These are phyloP conservation scores for Danionella dracula DNA, from an alignment of 2,797 vertebrate species.

Conservation along the genomic window DNA sequence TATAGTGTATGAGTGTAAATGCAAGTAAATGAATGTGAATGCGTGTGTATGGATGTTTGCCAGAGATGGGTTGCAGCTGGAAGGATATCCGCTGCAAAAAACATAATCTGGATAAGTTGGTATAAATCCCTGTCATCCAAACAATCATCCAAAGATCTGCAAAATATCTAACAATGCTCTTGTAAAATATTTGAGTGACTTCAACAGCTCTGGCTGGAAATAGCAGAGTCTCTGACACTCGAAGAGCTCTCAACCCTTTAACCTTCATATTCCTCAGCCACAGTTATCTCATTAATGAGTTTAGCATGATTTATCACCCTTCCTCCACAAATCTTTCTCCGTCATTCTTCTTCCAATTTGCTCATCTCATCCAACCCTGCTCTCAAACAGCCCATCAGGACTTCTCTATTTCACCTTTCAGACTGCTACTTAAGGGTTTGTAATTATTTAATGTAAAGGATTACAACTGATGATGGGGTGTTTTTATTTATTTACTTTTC, in stretches of 20 bases:
- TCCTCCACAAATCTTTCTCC: slow-evolving; percentile 21
- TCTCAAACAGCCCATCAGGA: background rate
- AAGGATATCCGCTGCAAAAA: no score
- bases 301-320: slow-evolving; percentile 49
- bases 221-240: background rate
- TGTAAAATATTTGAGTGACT: background rate
- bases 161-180: background rate
- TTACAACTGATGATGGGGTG: no score
- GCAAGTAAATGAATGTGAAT: no score
- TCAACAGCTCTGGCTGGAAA: slow-evolving; percentile 36
- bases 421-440: no score
- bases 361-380: background rate
- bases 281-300: slow-evolving; percentile 47
- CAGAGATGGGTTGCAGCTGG: no score
- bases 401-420: background rate
- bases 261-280: slow-evolving; percentile 43
- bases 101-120: no score
- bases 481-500: no score
- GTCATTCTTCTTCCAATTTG: background rate
- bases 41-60: no score
- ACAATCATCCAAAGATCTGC: no score
- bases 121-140: no score
- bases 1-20: no score
- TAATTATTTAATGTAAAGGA: no score
- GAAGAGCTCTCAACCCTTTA: slow-evolving; percentile 42